Evolutionary conservation across 2,113 vertebrate genomes (phyloP).

Genomic region (Apteryx mantelli): DNA sequence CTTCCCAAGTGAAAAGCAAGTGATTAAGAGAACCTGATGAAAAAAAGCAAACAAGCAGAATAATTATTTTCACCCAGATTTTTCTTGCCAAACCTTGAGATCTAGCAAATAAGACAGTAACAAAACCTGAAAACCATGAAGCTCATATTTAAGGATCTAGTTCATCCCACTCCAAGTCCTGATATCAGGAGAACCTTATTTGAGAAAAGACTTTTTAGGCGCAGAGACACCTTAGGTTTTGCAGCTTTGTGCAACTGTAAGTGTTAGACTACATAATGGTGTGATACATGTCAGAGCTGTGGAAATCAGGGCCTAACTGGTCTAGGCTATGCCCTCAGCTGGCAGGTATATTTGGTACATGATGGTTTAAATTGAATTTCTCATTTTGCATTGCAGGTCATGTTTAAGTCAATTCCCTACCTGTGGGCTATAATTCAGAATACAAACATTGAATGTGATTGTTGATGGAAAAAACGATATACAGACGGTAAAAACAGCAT

Average conservation of each 20-base stretch:
- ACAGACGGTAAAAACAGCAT: neutral
- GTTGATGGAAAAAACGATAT: neutral
- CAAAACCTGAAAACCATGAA: accelerated
- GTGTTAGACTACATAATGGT: neutral
- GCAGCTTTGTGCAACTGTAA: neutral
- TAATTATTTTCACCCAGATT: neutral
- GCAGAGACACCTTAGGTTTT: neutral
- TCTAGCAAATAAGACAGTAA: neutral
- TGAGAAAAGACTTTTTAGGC: neutral
- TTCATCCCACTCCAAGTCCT: neutral
- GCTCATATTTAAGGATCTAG: neutral
- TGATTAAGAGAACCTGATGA: neutral
- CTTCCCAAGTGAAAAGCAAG: neutral
- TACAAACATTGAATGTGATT: neutral
- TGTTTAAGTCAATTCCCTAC: neutral
- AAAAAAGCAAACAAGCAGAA: neutral
- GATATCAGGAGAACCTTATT: neutral
- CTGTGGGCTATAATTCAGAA: neutral
- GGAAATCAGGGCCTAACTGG: neutral
- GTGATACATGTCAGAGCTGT: neutral
- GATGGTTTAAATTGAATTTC: neutral
- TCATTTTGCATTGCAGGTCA: neutral
- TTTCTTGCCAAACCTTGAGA: neutral
- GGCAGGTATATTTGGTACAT: neutral
- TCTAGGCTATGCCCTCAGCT: neutral